A percentile compares a stretch with the other conserved stretches of the same genome.
phyloP scores from a whole-genome alignment of 2,113 vertebrate genomes.

The Motacilla tschutschensis region DNA sequence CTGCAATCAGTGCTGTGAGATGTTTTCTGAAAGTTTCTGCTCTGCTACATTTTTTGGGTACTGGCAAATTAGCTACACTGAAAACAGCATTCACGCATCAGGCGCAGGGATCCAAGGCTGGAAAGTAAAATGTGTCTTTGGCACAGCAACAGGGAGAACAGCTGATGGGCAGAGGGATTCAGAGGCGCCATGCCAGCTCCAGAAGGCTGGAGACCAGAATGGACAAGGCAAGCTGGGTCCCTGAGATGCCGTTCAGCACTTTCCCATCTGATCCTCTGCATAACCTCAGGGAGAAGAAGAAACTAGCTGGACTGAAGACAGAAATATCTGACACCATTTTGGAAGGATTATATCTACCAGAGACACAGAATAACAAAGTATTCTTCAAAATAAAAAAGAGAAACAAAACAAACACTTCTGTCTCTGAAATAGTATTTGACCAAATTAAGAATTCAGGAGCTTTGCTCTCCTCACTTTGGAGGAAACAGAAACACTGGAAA shows the following conservation, averaged over 20 bases:
- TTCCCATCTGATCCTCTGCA: slow-evolving; percentile 5
- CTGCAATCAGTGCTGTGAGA: neutral
- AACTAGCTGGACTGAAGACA: slow-evolving; percentile 7
- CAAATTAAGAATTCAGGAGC: neutral
- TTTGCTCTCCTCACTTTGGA: neutral
- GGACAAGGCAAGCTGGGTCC: slow-evolving; percentile 19
- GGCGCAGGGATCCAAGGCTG: neutral
- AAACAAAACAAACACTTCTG: neutral
- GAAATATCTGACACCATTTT: neutral
- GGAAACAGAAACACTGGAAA: neutral
- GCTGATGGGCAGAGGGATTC: slow-evolving; percentile 6
- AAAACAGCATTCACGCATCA: neutral
- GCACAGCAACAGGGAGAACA: neutral
- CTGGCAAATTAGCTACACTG: neutral
- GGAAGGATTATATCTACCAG: neutral
- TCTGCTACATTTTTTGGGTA: neutral
- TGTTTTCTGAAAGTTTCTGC: neutral
- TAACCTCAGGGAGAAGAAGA: slow-evolving; percentile 24
- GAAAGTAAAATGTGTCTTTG: neutral
- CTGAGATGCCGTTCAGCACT: neutral
- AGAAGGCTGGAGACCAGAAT: slow-evolving; percentile 9
- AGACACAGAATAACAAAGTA: neutral
- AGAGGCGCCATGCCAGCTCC: neutral
- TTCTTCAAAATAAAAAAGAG: neutral
- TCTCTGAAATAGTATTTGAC: neutral